A percentile compares a stretch with the other conserved stretches of the same genome.
Conservation (phyloP, 2,888 invertebrate genomes). For the Villa cingulata region DNA sequence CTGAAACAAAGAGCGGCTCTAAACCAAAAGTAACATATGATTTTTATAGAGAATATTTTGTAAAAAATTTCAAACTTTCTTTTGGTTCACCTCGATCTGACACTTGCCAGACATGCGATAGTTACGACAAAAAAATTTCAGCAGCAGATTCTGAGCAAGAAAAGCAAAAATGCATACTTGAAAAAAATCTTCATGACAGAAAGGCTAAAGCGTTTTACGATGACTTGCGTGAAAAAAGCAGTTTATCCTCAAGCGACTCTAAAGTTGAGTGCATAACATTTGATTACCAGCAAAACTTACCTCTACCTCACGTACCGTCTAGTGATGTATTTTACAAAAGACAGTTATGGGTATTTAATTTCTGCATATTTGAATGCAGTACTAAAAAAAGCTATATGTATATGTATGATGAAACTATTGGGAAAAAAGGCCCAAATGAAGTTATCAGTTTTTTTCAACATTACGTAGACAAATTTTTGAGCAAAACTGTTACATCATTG, state of each 20-base stretch:
- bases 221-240: neutral
- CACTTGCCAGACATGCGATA: conserved; percentile 1
- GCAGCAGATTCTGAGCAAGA: neutral
- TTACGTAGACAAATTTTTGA: conserved; percentile 2
- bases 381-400: too few species aligned
- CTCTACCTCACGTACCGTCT: conserved; percentile 6
- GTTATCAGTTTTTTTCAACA: conserved; percentile 5
- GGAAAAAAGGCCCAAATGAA: conserved; percentile 9
- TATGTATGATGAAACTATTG: conserved; percentile 4
- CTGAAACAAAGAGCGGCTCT: neutral
- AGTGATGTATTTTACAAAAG: conserved; percentile 4
- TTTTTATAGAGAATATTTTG: neutral
- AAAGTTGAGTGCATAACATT: conserved; percentile 8
- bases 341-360: conserved; percentile 5
- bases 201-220: conserved; percentile 1
- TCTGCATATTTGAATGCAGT: conserved; percentile 4
- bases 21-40: neutral
- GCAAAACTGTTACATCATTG: conserved; percentile 4
- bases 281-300: conserved; percentile 9
- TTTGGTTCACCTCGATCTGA: conserved; percentile 1
- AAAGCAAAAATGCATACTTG: neutral
- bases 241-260: neutral
- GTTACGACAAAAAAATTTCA: too few species aligned
- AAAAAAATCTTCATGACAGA: neutral
- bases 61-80: conserved; percentile 1